Conservation (phyloP, 2,113 vertebrate species). For the Sardina pilchardus region DNA sequence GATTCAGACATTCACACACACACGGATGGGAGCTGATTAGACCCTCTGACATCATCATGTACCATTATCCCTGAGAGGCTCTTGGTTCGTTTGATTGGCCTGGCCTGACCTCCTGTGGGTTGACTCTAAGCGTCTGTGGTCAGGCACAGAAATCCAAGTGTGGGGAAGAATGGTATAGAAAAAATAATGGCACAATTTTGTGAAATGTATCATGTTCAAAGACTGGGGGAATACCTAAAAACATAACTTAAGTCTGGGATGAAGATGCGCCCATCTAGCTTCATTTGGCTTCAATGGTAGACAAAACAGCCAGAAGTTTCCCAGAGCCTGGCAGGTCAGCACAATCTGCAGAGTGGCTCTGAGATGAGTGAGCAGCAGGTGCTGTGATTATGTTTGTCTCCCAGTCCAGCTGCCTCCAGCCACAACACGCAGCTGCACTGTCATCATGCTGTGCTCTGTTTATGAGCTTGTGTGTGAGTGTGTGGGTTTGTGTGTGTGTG, state of each 20-base stretch:
- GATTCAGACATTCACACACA: background rate
- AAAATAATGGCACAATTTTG: no score
- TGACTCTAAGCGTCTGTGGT: no score
- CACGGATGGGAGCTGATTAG: background rate
- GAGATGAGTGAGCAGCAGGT: background rate
- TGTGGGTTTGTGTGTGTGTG: constrained; percentile 37
- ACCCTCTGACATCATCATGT: background rate
- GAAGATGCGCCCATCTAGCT: background rate
- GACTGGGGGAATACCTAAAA: no score
- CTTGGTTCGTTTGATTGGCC: background rate
- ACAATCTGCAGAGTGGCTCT: background rate
- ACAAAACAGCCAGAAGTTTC: background rate
- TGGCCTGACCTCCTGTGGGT: background rate
- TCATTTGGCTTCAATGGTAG: background rate
- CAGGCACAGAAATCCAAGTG: background rate
- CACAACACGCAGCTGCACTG: background rate
- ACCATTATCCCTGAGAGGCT: background rate
- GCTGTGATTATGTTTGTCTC: background rate
- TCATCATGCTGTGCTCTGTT: background rate
- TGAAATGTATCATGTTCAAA: no score
- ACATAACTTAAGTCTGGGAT: no score
- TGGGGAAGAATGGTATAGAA: no score
- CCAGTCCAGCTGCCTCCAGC: background rate
- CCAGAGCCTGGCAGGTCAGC: background rate
- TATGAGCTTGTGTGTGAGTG: constrained; percentile 27